Conservation (phyloP, 2,113 vertebrate species). For the Strix uralensis region DNA sequence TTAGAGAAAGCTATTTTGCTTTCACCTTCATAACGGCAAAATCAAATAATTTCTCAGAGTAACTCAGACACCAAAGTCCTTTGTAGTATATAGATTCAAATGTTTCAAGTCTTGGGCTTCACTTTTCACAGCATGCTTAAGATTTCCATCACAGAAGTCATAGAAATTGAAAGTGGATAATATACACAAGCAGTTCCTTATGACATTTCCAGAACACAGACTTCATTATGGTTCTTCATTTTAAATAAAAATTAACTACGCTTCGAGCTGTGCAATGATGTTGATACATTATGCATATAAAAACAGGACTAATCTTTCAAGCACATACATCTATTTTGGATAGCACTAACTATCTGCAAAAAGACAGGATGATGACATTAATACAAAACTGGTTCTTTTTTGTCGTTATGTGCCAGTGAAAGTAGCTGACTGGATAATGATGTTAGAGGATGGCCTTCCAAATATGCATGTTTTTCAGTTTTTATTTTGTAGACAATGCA, state of each 20-base stretch:
- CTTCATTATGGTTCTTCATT: constrained; percentile 55
- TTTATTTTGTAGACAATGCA: background rate
- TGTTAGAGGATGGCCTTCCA: background rate
- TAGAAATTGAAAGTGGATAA: constrained; percentile 21
- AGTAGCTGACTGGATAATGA: background rate
- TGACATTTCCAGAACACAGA: constrained; percentile 48
- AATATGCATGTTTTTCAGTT: background rate
- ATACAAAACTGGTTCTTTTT: background rate
- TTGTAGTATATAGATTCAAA: background rate
- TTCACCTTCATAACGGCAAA: background rate
- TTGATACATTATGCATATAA: constrained; percentile 48
- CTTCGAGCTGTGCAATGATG: constrained; percentile 44
- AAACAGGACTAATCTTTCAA: constrained; percentile 47
- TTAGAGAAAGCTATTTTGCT: constrained; percentile 8
- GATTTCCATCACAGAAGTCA: constrained; percentile 35
- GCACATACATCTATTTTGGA: constrained; percentile 42
- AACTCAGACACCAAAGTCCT: background rate
- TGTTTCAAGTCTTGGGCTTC: constrained; percentile 1
- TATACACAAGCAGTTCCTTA: constrained; percentile 42
- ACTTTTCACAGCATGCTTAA: background rate
- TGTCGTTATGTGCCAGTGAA: background rate
- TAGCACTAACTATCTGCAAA: constrained; percentile 53
- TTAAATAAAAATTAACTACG: constrained; percentile 66
- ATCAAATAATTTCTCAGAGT: background rate
- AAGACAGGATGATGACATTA: constrained; percentile 35